Evolutionary conservation across 2,888 invertebrate species (phyloP).

Genomic region (Camptogramma bilineatum): DNA sequence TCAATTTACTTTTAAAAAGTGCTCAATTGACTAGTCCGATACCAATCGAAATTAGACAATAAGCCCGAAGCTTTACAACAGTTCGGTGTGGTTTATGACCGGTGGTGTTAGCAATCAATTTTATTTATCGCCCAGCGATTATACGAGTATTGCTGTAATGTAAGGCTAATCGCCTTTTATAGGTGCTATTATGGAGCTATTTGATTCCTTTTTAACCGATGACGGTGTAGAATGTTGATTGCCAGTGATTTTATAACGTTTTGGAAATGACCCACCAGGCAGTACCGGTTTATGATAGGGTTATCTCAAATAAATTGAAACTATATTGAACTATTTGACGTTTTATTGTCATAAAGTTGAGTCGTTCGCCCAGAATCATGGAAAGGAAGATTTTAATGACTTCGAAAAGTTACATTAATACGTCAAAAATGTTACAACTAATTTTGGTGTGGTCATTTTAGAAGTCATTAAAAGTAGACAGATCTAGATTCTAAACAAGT

Average conservation of each 20-base stretch:
- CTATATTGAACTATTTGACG: neutral
- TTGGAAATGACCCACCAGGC: conserved; percentile 22
- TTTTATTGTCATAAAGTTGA: neutral
- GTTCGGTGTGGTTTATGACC: conserved; percentile 50
- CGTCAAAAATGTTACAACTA: too few relatives aligned
- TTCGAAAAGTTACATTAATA: neutral
- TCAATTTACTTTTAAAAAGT: neutral
- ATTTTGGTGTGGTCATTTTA: too few relatives aligned
- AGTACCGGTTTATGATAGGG: conserved; percentile 4
- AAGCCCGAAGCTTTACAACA: conserved; percentile 27
- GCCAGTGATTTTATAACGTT: conserved; percentile 30
- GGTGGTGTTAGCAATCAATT: conserved; percentile 51
- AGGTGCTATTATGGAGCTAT: conserved; percentile 40
- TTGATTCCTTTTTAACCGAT: conserved; percentile 31
- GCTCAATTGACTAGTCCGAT: conserved; percentile 3
- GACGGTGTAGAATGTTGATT: conserved; percentile 31
- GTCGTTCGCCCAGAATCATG: neutral
- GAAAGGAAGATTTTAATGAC: neutral
- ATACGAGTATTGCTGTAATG: conserved; percentile 51
- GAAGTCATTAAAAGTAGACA: too few relatives aligned
- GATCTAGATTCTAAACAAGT: too few relatives aligned
- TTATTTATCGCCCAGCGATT: conserved; percentile 62
- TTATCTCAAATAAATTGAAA: neutral
- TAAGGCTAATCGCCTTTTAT: conserved; percentile 54
- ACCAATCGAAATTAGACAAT: conserved; percentile 19